These are phyloP conservation scores for Recurvirostra avosetta DNA, from an alignment of 2,113 vertebrate genomes.

Conservation along the genomic window DNA sequence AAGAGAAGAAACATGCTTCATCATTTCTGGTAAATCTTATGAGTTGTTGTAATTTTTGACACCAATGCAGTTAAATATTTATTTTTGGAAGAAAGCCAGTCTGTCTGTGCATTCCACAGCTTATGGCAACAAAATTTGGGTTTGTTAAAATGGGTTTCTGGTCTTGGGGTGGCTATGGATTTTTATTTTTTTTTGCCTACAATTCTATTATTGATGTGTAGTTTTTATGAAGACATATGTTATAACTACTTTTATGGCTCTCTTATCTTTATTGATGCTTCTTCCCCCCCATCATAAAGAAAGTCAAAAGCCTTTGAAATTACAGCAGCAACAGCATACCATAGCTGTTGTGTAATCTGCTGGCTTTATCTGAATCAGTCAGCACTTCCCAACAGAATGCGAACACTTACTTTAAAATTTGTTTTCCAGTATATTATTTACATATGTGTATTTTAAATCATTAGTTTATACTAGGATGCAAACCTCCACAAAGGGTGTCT, in stretches of 20 bases:
- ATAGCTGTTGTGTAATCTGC: conserved; percentile 61
- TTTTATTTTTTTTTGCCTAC: background rate
- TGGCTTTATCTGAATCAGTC: conserved; percentile 67
- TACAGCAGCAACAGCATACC: conserved; percentile 65
- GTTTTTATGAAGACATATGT: conserved; percentile 40
- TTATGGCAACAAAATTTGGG: background rate
- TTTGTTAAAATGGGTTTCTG: background rate
- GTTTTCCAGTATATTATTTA: background rate
- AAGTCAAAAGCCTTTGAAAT: conserved; percentile 48
- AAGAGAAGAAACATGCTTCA: background rate
- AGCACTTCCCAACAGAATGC: conserved; percentile 58
- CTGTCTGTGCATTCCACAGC: background rate
- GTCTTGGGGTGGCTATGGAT: background rate
- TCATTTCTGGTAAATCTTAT: conserved; percentile 29
- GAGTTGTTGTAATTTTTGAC: conserved; percentile 9
- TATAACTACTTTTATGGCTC: conserved; percentile 19
- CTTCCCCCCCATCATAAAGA: background rate
- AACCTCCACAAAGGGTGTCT: background rate
- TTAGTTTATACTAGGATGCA: background rate
- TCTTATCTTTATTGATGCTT: conserved; percentile 54
- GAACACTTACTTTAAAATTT: conserved; percentile 22
- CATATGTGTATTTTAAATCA: background rate
- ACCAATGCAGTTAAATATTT: background rate
- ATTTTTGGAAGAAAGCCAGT: background rate
- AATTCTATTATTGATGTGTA: background rate